phyloP scores from a whole-genome alignment of 2,113 vertebrate species.

The Ictalurus furcatus region DNA sequence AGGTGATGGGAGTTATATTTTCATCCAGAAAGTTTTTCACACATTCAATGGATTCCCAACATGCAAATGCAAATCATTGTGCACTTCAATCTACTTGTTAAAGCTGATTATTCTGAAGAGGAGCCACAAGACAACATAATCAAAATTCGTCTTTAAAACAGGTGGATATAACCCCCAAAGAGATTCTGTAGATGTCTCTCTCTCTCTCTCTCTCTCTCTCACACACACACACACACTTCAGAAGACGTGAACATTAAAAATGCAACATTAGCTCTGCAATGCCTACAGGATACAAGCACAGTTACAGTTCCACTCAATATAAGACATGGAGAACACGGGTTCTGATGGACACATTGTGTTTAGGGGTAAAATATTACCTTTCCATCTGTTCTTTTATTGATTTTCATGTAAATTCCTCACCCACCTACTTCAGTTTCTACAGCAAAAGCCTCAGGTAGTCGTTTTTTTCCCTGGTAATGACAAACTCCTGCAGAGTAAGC shows the following conservation, averaged over 20 bases:
- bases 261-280: neutral
- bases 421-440: neutral
- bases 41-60: neutral
- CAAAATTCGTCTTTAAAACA: neutral
- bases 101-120: neutral
- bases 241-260: neutral
- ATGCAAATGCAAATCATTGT: neutral
- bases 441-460: neutral
- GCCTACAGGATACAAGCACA: slow-evolving; percentile 9
- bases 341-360: neutral
- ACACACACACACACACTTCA: neutral
- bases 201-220: neutral
- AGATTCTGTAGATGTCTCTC: neutral
- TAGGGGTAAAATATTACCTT: neutral
- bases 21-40: neutral
- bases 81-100: neutral
- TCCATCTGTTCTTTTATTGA: neutral
- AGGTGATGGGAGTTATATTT: neutral
- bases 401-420: slow-evolving; percentile 1
- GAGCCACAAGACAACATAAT: neutral
- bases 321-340: neutral
- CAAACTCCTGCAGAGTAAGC: slow-evolving; percentile 22
- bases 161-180: neutral
- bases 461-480: neutral
- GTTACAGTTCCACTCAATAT: neutral